phyloP scores from a whole-genome alignment of 1,140 invertebrate genomes.

The Chelonus insularis region DNA sequence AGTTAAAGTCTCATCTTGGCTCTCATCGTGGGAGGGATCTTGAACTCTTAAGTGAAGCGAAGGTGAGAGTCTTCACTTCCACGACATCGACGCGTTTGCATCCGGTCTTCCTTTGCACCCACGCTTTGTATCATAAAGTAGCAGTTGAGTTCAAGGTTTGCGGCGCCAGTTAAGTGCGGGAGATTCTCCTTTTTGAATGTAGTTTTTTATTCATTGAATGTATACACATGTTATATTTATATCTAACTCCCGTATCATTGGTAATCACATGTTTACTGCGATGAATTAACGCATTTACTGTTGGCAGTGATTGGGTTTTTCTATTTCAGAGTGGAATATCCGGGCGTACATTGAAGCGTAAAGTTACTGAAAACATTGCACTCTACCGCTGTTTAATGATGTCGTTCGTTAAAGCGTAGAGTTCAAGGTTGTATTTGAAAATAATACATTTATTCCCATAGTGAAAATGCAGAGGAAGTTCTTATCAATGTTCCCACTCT shows the following conservation, averaged over 20 bases:
- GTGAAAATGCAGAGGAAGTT: conserved; percentile 1
- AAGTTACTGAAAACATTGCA: conserved; percentile 6
- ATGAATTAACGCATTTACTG: neutral
- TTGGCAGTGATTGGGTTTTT: too few relatives aligned
- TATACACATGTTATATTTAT: too few relatives aligned
- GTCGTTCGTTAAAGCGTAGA: neutral
- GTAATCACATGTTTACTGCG: neutral
- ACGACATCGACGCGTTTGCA: conserved; percentile 30
- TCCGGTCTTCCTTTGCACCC: conserved; percentile 31
- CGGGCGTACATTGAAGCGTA: conserved; percentile 5
- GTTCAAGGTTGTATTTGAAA: conserved; percentile 10
- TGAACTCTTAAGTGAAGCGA: conserved; percentile 17
- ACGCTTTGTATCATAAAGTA: conserved; percentile 14
- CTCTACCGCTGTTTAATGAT: neutral
- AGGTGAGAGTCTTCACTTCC: conserved; percentile 15
- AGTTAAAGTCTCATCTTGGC: too few relatives aligned
- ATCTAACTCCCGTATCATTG: too few relatives aligned
- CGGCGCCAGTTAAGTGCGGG: neutral
- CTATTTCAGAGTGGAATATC: too few relatives aligned
- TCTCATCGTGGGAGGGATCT: conserved; percentile 24
- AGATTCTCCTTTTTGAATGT: too few relatives aligned
- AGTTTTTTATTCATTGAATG: too few relatives aligned
- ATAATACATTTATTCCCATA: conserved; percentile 1
- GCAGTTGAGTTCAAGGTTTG: conserved; percentile 39
- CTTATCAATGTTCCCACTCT: conserved; percentile 39